phyloP scores from a whole-genome alignment of 1,140 invertebrate species.

The Lamellibrachia luymesi region DNA sequence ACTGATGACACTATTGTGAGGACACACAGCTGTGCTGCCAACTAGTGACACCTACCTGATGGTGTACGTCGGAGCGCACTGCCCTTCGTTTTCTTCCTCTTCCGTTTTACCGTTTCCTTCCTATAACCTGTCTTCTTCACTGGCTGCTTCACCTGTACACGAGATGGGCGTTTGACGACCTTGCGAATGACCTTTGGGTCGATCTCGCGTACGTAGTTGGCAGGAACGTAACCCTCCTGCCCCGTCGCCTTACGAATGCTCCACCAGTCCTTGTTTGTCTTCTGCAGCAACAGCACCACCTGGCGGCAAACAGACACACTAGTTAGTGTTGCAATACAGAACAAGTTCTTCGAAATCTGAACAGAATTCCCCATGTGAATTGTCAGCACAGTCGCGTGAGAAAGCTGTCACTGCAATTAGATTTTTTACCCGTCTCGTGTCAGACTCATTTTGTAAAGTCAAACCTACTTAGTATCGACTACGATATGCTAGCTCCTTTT shows the following conservation, averaged over 20 bases:
- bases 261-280: slow-evolving; percentile 99
- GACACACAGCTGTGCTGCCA: neutral
- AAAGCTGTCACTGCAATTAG: neutral
- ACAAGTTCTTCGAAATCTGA: neutral
- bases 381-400: neutral
- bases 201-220: slow-evolving; percentile 93
- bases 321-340: neutral
- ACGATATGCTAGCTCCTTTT: too few species aligned
- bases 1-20: neutral
- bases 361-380: neutral
- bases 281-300: slow-evolving; percentile 69
- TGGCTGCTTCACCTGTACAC: slow-evolving; percentile 76
- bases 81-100: slow-evolving; percentile 36
- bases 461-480: too few species aligned
- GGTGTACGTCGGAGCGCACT: slow-evolving; percentile 47
- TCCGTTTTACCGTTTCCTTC: slow-evolving; percentile 56
- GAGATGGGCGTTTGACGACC: slow-evolving; percentile 78
- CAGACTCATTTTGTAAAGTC: too few species aligned
- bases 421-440: too few species aligned
- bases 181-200: slow-evolving; percentile 82
- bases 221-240: slow-evolving; percentile 93
- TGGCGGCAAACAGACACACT: neutral
- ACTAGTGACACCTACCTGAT: slow-evolving; percentile 39
- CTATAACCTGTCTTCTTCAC: slow-evolving; percentile 87
- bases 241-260: slow-evolving; percentile 88